Base-by-base conservation (phyloP, 2,113 vertebrate genomes). In the Phalacrocorax brasilianus region DNA sequence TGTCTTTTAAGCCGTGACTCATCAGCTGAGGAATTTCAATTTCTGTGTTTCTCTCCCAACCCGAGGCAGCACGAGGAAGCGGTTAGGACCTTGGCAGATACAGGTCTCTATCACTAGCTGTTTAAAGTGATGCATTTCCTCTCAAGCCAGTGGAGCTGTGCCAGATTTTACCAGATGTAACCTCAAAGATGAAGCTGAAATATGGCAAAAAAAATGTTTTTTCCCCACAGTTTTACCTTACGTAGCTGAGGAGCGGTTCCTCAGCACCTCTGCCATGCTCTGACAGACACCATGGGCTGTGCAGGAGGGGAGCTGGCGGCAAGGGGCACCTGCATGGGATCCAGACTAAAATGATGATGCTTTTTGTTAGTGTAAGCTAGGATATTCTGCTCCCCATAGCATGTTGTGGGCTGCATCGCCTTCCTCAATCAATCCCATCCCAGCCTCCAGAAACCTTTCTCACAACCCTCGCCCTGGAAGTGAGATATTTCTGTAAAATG, bases 231-330 rank as follows among this genome's bases (percentile, higher is more conserved):
- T 92, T 73, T 71, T 63, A 33, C 72, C 66, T 38, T 14, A 47
- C 11, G 17, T 23, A 32, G 14, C 1, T 1, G 1, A 67, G 77
- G 35, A 68, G 42, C 0, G 49, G 49, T 30, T 55, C 42, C 87
- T 94, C 38, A 65, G 76, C 58, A 30, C 16, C 38, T 85, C 40
- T 40, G 56, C 2, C 28, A 50, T 45, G 49, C 66, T 19, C 47
- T 20, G 56, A 22, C 0, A 35, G 30, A 33, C 0, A 11, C 35
- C 5, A 2, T 0, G 1, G 22, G 62, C 45, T 19, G 9, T 0
- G 3, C 30, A 26, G 73, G n/a, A 70, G 50, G 44, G 38, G 22
- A 74, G 38, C 49, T 63, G 70, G 62, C 4, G 2, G n/a, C 19
- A 8, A 40, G 9, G 2, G 14, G 12, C 56, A 7, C 22, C 65